Base-by-base conservation (phyloP, 92 coral and sea anemone genomes). In the Heliopora coerulea region DNA sequence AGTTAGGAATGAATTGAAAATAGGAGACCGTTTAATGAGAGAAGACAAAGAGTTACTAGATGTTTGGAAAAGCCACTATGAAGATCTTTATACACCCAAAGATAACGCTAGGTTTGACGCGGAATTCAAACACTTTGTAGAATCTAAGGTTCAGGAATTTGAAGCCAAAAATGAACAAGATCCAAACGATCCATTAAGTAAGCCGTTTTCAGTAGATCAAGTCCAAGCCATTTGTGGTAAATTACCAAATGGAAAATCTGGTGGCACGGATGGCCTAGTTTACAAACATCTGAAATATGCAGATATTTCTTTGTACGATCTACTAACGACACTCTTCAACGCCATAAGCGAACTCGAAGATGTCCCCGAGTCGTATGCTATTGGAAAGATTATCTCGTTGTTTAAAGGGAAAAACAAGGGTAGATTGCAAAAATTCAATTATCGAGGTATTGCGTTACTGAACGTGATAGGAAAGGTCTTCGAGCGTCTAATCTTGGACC, bases 181-280 rank as follows among this genome's bases (percentile, higher is more conserved):
- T 28, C 61, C 29, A 1, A 21, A 17, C 2, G 72, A 65, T 15
- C 72, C 72, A 1, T 30, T 65, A 41, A 19, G 21, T 12, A 2
- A 41, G 30, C 56, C 72, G 2, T 65, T 65, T 19, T 0, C 29
- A 0, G 27, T 35, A 31, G 54, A n/a, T 1, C 52, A 65, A 40
- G 31, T 65, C 9, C 23, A n/a, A 17, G 6, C 20, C 1, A 18
- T 39, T 5, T 65, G 72, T 17, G 1, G 49, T 1, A 13, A 37
- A 63, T 37, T 63, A 33, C 70, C 70, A 17, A 63, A 63, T 15
- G 70, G 70, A 18, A 63, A 63, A 63, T 17, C 70, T 0, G 70
- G 70, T 3, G 70, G 70, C 15, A 34, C 23, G 0, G 70, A 63
- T 40, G 50, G 28, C 6, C 28, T 26, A 14, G 8, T 14, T 14